Evolutionary conservation across 2,888 invertebrate species (phyloP).

Genomic region (Cryptocheilus praepositus): DNA sequence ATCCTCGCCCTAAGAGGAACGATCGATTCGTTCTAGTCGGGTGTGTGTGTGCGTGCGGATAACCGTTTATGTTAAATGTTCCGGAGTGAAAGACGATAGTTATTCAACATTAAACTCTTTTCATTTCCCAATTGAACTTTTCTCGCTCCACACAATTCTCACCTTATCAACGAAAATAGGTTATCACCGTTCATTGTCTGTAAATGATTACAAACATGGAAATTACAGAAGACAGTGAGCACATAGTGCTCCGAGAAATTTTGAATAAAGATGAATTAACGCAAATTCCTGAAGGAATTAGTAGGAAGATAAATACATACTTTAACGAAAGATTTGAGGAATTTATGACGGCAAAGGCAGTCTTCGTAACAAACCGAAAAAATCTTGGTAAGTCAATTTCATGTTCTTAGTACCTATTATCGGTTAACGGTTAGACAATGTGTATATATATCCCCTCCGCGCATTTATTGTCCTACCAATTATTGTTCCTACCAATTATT

Average conservation of each 20-base stretch:
- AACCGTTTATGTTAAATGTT: too few relatives aligned
- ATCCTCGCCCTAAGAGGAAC: too few relatives aligned
- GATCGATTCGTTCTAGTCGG: too few relatives aligned
- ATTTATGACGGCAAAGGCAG: constrained; percentile 84
- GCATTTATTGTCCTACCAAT: neutral
- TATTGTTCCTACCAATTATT: too few relatives aligned
- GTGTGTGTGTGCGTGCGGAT: too few relatives aligned
- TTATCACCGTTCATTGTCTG: too few relatives aligned
- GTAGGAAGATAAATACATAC: constrained; percentile 80
- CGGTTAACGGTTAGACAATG: neutral
- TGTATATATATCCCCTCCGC: neutral
- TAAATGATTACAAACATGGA: constrained; percentile 52
- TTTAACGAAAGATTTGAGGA: constrained; percentile 82
- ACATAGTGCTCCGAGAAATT: constrained; percentile 72
- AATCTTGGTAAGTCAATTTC: constrained; percentile 77
- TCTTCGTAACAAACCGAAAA: constrained; percentile 81
- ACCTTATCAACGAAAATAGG: too few relatives aligned
- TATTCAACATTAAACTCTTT: too few relatives aligned
- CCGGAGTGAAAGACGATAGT: too few relatives aligned
- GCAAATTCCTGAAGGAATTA: constrained; percentile 77
- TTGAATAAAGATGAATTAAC: constrained; percentile 78
- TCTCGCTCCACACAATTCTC: too few relatives aligned
- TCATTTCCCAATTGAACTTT: too few relatives aligned
- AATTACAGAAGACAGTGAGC: constrained; percentile 71
- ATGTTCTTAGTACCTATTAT: neutral